A percentile compares a stretch with the other conserved stretches of the same genome.
These are phyloP conservation scores for Philypnodon macrostomus DNA, from an alignment of 2,797 vertebrate genomes.

Conservation along the genomic window DNA sequence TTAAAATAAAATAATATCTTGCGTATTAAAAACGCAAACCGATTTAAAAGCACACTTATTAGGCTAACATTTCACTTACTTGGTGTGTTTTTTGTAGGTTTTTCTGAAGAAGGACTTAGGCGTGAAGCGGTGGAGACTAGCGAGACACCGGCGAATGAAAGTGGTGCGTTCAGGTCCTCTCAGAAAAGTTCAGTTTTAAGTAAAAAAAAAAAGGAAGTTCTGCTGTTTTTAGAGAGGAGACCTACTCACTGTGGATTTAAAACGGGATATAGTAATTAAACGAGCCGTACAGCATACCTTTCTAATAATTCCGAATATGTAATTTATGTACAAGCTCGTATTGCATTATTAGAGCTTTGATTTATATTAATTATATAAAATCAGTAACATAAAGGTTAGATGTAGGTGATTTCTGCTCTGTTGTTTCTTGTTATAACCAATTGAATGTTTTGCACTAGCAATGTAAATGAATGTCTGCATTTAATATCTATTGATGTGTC, in stretches of 20 bases:
- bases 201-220: too few relatives aligned
- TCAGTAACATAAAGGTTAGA: neutral
- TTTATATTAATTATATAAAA: too few relatives aligned
- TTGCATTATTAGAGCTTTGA: too few relatives aligned
- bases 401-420: neutral
- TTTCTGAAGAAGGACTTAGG: conserved; percentile 15
- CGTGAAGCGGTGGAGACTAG: conserved; percentile 25
- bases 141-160: conserved; percentile 14
- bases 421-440: neutral
- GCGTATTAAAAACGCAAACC: neutral
- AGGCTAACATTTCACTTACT: conserved; percentile 14
- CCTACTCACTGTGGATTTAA: neutral
- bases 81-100: neutral
- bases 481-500: neutral
- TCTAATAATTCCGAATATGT: too few relatives aligned
- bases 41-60: accelerated
- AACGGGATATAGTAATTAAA: neutral
- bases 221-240: neutral
- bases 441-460: neutral
- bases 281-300: neutral
- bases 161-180: conserved; percentile 36
- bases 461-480: neutral
- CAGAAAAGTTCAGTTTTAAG: neutral
- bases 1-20: too few relatives aligned
- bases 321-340: too few relatives aligned